Evolutionary conservation across 2,113 vertebrate genomes (phyloP), one percentile per base, ranked within the genome.

Genomic region (Heterocephalus glaber): DNA sequence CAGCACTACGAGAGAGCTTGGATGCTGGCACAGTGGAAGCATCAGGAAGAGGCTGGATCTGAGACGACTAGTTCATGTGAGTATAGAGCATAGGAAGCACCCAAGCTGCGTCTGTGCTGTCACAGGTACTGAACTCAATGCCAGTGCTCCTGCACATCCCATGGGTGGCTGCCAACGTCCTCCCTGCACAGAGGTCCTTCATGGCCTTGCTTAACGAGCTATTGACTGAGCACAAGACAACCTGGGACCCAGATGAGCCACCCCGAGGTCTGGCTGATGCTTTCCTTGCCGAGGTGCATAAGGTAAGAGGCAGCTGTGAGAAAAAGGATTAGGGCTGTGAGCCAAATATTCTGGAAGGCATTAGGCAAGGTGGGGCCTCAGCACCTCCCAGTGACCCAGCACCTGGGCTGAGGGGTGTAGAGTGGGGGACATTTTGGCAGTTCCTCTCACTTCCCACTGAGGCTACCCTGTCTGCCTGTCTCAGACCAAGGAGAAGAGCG

Each of bases 251-350:
- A 1, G 41, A 61, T n/a, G 0, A 97, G 54, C 95, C 97, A 2
- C 72, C 22, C 11, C 89, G 97, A 89, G 98, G 98, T 54, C 83
- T 98, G 92, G 98, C 89, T 0, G 98, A 99, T 1, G 96, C 72
- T 0, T 99, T 98, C 97, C 95, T 98, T 79, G 97, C 97, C 0
- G 97, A 98, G 89, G 85, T 98, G 58, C 61, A 98, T 72, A 98
- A 98, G 98, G 99, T 99, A 97, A 65, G 84, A 26, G 52, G 6
- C 5, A 5, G 26, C 89, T 41, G 56, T 17, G 22, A 7, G 2
- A 17, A 3, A 12, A 0, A 0, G 2, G 22, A 22, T 4, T 2
- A 0, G 3, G 13, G 30, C 2, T 26, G 3, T 16, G 8, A 30
- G 33, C 7, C 19, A n/a, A 38, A 41, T 4, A 5, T 0, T 12